These are phyloP conservation scores for Ophiodon elongatus DNA, from an alignment of 2,113 vertebrate species.

Conservation along the genomic window DNA sequence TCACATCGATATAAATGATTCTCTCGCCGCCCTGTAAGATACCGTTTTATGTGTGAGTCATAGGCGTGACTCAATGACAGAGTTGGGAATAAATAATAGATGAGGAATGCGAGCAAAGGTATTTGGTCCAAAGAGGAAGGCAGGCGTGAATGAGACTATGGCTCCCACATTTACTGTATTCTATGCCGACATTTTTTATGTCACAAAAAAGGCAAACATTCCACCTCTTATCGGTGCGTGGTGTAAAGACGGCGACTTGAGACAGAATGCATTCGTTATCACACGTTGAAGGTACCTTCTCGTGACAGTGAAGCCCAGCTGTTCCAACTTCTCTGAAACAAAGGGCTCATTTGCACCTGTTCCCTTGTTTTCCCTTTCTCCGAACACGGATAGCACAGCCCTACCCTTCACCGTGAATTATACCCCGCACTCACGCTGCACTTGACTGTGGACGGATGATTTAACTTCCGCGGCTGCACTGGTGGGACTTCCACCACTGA, in stretches of 20 bases:
- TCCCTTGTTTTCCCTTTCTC: neutral
- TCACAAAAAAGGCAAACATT: no score
- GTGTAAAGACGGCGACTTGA: neutral
- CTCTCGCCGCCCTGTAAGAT: neutral
- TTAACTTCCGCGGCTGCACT: neutral
- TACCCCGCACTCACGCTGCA: neutral
- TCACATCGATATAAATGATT: conserved; percentile 33
- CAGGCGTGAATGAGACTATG: neutral
- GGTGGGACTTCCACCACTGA: neutral
- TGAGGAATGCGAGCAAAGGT: neutral
- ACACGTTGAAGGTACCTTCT: neutral
- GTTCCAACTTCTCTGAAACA: neutral
- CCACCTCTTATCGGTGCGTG: neutral
- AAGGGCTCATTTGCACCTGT: neutral
- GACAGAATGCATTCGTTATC: no score
- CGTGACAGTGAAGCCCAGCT: neutral
- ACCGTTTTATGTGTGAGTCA: neutral
- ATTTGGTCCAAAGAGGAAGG: neutral
- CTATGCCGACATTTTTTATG: neutral
- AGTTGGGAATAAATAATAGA: neutral
- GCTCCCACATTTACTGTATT: neutral
- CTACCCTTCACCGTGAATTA: neutral
- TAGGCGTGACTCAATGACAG: neutral
- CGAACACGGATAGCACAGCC: no score
- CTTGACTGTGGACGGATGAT: conserved; percentile 1